Base-by-base conservation (phyloP, 2,888 invertebrate genomes). In the Oscheius sp. region DNA sequence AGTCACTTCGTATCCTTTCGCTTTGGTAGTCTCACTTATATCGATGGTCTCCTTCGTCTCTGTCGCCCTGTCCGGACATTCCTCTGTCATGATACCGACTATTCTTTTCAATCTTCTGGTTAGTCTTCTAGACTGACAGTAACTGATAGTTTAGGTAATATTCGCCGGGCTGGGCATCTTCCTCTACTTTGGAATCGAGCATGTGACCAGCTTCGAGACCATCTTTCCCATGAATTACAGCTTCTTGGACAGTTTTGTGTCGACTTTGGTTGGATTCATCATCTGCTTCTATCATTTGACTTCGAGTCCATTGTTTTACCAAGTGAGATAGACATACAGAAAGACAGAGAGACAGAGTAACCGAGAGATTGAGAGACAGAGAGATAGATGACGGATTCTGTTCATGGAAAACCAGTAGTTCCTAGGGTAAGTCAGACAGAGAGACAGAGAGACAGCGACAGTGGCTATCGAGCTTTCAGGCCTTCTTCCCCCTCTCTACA, bases 131-230 rank as follows among this genome's bases (percentile, higher is more conserved):
- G 7, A 21, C 29, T 63, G 4, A 29, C 42, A 47, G 48, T 29
- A 10, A 10, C 13, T 58, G 21, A 65, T 21, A 21, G 21, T 77
- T 53, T 70, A 84, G 83, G 70, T 77, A 2, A 66, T 75, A 2
- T 72, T 79, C 9, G 63, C 72, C 11, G 84, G 84, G 35, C 55
- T 79, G 32, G 81, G 79, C 10, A 53, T 82, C 2, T 82, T 82
- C 62, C 62, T 82, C 42, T 84, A 78, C 68, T 80, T 81, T 66
- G 78, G 78, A n/a, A 74, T 84, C 13, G 80, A 82, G 50, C 79
- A 84, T 35, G 76, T 84, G 9, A 75, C 78, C n/a, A 79, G 81
- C 13, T 77, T 82, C 50, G 66, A 32, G 10, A 66, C 72, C 0
- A 32, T 82, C 42, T 63, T 82, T 21, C 76, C 78, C 10, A 48